Evolutionary conservation across 2,797 vertebrate species (phyloP).

Genomic region (Eulemur coronatus): DNA sequence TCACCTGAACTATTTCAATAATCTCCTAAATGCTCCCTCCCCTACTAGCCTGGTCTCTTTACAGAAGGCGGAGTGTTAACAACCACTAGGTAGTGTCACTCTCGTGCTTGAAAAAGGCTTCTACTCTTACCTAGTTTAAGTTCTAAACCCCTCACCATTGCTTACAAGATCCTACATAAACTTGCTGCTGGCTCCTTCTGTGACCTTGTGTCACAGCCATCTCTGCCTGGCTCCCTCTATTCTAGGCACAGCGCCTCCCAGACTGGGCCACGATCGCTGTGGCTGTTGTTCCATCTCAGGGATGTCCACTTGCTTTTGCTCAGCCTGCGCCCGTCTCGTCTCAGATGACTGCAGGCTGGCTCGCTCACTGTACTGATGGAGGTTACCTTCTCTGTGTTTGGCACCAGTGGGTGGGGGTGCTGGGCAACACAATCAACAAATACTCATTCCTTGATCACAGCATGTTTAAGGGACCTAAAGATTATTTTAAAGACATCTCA

Average conservation of each 20-base stretch:
- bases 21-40: background rate
- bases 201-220: background rate
- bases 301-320: background rate
- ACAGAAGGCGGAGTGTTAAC: background rate
- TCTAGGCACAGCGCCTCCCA: too few species aligned
- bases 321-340: background rate
- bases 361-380: background rate
- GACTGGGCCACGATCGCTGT: background rate
- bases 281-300: background rate
- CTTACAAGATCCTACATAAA: background rate
- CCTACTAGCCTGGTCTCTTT: background rate
- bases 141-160: background rate
- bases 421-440: background rate
- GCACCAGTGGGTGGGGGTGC: fast-evolving
- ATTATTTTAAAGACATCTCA: background rate
- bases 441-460: background rate
- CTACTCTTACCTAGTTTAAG: background rate
- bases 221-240: background rate
- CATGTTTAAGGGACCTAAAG: background rate
- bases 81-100: background rate
- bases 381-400: too few species aligned
- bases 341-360: background rate
- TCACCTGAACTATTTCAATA: background rate
- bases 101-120: background rate
- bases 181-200: background rate